Conservation (phyloP, 2,113 vertebrate genomes). For the Oryzias celebensis region DNA sequence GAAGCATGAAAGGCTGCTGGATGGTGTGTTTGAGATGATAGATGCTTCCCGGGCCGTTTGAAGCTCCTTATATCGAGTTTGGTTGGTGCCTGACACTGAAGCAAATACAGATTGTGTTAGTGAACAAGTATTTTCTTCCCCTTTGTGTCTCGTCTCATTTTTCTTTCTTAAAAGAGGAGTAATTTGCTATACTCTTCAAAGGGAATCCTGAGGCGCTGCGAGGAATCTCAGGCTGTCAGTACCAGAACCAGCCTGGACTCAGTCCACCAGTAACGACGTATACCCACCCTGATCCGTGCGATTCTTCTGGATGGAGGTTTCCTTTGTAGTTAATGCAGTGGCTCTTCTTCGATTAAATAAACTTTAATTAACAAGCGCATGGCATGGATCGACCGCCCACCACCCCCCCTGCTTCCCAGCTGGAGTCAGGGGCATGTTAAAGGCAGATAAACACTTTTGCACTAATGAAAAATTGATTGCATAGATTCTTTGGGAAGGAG, state of each 20-base stretch:
- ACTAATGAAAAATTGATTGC: slow-evolving; percentile 99
- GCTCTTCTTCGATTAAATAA: slow-evolving; percentile 97
- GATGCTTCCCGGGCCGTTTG: slow-evolving; percentile 33
- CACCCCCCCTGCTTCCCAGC: slow-evolving; percentile 50
- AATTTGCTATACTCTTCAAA: slow-evolving; percentile 40
- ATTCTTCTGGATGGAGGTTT: slow-evolving; percentile 61
- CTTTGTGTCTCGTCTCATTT: slow-evolving; percentile 27
- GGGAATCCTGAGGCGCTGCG: slow-evolving; percentile 29
- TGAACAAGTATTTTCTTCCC: slow-evolving; percentile 6
- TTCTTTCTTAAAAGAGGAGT: slow-evolving; percentile 18
- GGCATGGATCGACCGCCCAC: slow-evolving; percentile 88
- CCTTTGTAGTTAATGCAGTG: slow-evolving; percentile 91
- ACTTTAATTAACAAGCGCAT: slow-evolving; percentile 98
- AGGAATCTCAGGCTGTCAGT: slow-evolving; percentile 33
- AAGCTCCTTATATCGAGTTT: slow-evolving; percentile 35
- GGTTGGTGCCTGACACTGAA: slow-evolving; percentile 8
- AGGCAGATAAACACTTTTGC: slow-evolving; percentile 97
- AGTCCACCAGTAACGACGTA: slow-evolving; percentile 34
- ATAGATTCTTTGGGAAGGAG: slow-evolving; percentile 84
- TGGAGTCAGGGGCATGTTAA: slow-evolving; percentile 88
- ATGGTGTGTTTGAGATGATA: slow-evolving; percentile 37
- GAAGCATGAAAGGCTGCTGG: slow-evolving; percentile 25
- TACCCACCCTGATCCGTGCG: slow-evolving; percentile 37
- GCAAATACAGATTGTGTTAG: slow-evolving; percentile 42
- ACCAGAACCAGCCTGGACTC: slow-evolving; percentile 9